These are phyloP conservation scores for Colostygia pectinataria DNA, from an alignment of 2,888 invertebrate genomes.

Conservation along the genomic window DNA sequence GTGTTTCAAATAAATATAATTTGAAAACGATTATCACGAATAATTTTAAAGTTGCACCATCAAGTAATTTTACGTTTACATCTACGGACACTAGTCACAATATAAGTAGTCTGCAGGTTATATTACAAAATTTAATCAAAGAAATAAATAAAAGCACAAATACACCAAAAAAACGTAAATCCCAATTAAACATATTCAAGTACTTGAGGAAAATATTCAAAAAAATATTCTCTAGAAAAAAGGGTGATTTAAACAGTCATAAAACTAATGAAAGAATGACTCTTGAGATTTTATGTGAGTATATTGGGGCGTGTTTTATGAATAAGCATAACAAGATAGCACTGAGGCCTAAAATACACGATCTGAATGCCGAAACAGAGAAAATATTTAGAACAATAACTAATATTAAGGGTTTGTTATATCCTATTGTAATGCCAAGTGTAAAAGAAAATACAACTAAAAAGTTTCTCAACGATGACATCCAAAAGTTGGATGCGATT, in stretches of 20 bases:
- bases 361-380: slow-evolving; percentile 52
- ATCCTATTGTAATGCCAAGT: slow-evolving; percentile 41
- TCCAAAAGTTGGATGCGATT: slow-evolving; percentile 51
- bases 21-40: slow-evolving; percentile 36
- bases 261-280: slow-evolving; percentile 43
- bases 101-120: slow-evolving; percentile 6
- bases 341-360: slow-evolving; percentile 51
- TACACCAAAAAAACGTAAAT: slow-evolving; percentile 31
- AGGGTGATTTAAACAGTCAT: slow-evolving; percentile 25
- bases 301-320: slow-evolving; percentile 50
- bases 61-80: background rate
- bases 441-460: slow-evolving; percentile 20
- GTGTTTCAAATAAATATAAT: slow-evolving; percentile 35
- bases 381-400: slow-evolving; percentile 55
- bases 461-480: slow-evolving; percentile 36
- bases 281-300: slow-evolving; percentile 53
- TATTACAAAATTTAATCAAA: slow-evolving; percentile 34
- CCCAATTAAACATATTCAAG: slow-evolving; percentile 43
- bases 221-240: slow-evolving; percentile 46
- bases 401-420: slow-evolving; percentile 59
- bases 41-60: slow-evolving; percentile 17
- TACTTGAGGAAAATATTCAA: slow-evolving; percentile 56
- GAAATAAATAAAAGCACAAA: slow-evolving; percentile 35
- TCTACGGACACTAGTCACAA: background rate
- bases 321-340: slow-evolving; percentile 40